Percentiles rank a stretch among this genome's conserved stretches.
phyloP scores from a whole-genome alignment of 2,888 invertebrate species.

The Tachina lurida region DNA sequence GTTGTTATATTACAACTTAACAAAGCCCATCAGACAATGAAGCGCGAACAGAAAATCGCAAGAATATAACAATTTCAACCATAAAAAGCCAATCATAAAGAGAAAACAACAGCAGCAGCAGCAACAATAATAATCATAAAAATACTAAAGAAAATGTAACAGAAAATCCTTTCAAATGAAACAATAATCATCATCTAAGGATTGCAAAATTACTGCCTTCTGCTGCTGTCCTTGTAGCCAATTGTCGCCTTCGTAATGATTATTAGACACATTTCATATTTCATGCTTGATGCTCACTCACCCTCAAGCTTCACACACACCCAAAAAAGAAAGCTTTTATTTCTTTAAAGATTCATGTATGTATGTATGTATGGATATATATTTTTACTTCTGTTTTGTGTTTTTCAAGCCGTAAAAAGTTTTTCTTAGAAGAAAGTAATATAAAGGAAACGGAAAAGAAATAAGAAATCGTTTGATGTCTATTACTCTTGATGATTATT shows the following conservation, averaged over 20 bases:
- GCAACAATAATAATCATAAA: conserved; percentile 32
- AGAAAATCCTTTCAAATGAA: conserved; percentile 51
- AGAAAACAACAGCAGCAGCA: conserved; percentile 6
- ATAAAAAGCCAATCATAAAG: conserved; percentile 60
- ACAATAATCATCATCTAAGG: conserved; percentile 47
- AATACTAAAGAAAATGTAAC: conserved; percentile 14
- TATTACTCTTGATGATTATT: conserved; percentile 59
- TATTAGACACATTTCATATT: conserved; percentile 67
- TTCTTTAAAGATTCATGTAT: not conserved
- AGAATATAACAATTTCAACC: conserved; percentile 41
- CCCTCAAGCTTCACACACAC: not conserved
- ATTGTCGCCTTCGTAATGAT: conserved; percentile 70
- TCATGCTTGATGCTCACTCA: conserved; percentile 22
- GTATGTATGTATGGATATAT: too few species aligned
- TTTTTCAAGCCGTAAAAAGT: conserved; percentile 14
- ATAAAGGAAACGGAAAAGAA: conserved; percentile 3
- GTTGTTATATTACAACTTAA: conserved; percentile 3
- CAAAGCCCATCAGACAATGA: conserved; percentile 44
- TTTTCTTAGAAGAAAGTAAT: not conserved
- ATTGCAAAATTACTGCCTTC: conserved; percentile 55
- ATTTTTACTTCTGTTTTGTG: conserved; percentile 6
- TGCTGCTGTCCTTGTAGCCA: conserved; percentile 55
- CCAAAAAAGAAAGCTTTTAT: conserved; percentile 31
- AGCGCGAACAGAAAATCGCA: conserved; percentile 41
- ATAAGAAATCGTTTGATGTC: conserved; percentile 58